Evolutionary conservation across 2,113 vertebrate species (phyloP).

Genomic region (Xenus cinereus): DNA sequence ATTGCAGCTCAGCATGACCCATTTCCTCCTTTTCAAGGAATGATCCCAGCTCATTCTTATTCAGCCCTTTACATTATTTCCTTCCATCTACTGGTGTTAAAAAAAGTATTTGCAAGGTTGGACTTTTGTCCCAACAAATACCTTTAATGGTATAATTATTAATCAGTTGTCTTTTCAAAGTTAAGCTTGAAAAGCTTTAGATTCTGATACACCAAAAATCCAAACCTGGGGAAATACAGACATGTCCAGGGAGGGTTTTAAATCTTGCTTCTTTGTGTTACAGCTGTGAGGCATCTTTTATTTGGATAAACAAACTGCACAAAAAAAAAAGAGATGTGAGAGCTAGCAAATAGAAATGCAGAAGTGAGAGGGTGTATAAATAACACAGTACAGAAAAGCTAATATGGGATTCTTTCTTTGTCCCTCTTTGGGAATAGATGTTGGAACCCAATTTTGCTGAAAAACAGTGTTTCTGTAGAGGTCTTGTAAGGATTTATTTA

Average conservation of each 20-base stretch:
- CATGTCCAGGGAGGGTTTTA: neutral
- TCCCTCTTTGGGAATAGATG: neutral
- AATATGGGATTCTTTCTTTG: neutral
- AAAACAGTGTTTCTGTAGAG: neutral
- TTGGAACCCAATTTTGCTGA: neutral
- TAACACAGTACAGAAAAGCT: neutral
- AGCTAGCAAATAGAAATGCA: neutral
- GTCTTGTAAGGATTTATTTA: slow-evolving; percentile 7
- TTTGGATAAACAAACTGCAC: neutral
- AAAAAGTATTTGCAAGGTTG: neutral
- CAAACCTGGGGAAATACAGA: neutral
- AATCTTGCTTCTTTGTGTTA: neutral
- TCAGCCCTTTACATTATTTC: neutral
- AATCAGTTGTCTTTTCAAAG: neutral
- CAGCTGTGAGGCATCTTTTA: neutral
- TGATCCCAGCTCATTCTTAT: neutral
- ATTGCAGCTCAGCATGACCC: neutral
- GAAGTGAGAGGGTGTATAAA: neutral
- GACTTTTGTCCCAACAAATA: neutral
- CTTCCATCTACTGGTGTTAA: neutral
- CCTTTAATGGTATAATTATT: neutral
- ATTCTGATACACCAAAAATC: neutral
- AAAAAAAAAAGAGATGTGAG: neutral
- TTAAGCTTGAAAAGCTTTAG: neutral
- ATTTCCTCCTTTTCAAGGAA: neutral